Conservation (phyloP, 2,113 vertebrate genomes). For the Neolamprologus variostigma region DNA sequence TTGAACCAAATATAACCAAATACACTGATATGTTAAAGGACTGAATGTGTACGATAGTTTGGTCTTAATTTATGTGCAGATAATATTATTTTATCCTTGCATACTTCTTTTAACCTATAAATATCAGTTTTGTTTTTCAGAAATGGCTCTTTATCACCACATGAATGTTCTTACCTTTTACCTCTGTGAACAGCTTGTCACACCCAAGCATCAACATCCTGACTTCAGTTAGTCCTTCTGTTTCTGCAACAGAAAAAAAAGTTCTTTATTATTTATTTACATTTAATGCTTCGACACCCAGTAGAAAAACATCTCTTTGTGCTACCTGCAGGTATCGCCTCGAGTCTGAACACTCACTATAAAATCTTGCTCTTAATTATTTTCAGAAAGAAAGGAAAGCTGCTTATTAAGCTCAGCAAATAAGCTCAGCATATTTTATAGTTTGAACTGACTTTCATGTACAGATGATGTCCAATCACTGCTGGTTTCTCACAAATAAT, state of each 20-base stretch:
- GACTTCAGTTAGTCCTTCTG: neutral
- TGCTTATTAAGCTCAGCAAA: neutral
- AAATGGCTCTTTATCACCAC: neutral
- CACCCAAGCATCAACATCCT: accelerated
- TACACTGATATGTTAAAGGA: neutral
- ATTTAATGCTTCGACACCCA: neutral
- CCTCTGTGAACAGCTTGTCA: neutral
- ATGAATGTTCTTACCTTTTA: neutral
- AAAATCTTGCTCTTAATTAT: neutral
- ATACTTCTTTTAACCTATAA: neutral
- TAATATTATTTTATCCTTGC: neutral
- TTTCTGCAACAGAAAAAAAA: neutral
- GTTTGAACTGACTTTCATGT: neutral
- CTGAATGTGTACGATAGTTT: neutral
- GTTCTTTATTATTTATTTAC: neutral
- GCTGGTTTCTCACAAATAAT: neutral
- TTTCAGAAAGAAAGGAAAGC: neutral
- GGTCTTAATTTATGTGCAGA: neutral
- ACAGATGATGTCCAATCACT: neutral
- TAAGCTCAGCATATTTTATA: neutral
- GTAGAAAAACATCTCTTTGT: neutral
- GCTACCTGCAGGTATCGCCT: neutral
- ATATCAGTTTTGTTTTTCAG: neutral
- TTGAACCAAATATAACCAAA: neutral
- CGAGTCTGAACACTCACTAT: neutral